Base-by-base conservation (phyloP, 1,140 invertebrate species). In the Aphis gossypii region DNA sequence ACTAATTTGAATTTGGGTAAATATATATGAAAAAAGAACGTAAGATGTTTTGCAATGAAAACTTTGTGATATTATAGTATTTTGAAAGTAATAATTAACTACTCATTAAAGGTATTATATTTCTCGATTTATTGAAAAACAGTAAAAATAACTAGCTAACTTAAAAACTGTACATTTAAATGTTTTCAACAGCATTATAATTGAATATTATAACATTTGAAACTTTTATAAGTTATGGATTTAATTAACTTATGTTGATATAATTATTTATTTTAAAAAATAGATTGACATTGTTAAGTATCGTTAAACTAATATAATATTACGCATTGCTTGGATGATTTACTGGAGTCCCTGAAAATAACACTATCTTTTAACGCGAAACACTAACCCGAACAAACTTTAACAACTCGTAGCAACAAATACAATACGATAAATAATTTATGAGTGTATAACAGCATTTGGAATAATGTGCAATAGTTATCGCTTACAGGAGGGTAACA, bases 401-500 rank as follows among this genome's bases (percentile, higher is more conserved):
- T 88, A 88, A 48, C n/a, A 48, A 44, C 41, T 87, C 11, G 46
- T 48, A 48, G 44, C 20, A 88, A 88, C 86, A 88, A 88, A 88
- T 88, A 88, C 86, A 88, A 88, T 88, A 88, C 46, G 86, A 88
- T 88, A 88, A 88, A 88, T 88, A 88, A 88, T 88, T 88, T 88
- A 88, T 51, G 86, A 88, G 86, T 88, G 48, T 88, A 88, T 51
- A 51, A 88, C 86, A 88, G 46, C 44, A 51, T 88, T 88, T 51
- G n/a, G 46, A 88, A 88, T 88, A 88, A 88, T 88, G 48, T 88
- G 86, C 86, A 46, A 88, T 88, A 88, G 46, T 88, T 88, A 88
- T 88, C 86, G 86, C 46, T 88, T 51, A 88, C 86, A 35, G 30
- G 14, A 48, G 25, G 46, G 86, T 18, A 51, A 51, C 86, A 51